These are phyloP conservation scores for Rhodophaea formosa DNA, from an alignment of 2,888 invertebrate genomes.

Conservation along the genomic window DNA sequence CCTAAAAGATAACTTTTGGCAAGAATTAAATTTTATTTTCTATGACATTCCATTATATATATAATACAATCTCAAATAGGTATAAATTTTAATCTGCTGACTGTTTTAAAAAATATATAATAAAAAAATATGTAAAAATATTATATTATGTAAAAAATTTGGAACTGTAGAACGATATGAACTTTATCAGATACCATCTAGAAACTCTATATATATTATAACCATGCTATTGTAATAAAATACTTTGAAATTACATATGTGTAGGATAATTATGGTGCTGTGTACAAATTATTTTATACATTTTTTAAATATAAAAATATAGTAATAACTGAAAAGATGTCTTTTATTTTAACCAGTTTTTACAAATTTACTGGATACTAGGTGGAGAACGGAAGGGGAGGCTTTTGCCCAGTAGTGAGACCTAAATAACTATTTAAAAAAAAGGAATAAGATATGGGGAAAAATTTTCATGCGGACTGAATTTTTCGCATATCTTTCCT, in stretches of 20 bases:
- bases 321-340: neutral
- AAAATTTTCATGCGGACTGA: no score
- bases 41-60: neutral
- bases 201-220: neutral
- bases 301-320: conserved; percentile 10
- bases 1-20: neutral
- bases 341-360: neutral
- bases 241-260: neutral
- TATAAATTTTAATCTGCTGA: neutral
- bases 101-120: no score
- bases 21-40: neutral
- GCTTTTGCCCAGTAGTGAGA: no score
- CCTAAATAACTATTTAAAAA: no score
- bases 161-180: no score
- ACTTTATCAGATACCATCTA: neutral
- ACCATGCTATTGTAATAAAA: neutral
- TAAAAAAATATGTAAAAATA: no score
- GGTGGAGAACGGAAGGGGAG: no score
- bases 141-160: no score
- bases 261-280: conserved; percentile 15
- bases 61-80: neutral
- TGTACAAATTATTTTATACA: conserved; percentile 19
- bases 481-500: no score
- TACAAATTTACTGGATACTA: no score
- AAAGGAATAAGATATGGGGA: no score